Evolutionary conservation across 2,797 vertebrate species (phyloP).

Genomic region (Sardinella longiceps): DNA sequence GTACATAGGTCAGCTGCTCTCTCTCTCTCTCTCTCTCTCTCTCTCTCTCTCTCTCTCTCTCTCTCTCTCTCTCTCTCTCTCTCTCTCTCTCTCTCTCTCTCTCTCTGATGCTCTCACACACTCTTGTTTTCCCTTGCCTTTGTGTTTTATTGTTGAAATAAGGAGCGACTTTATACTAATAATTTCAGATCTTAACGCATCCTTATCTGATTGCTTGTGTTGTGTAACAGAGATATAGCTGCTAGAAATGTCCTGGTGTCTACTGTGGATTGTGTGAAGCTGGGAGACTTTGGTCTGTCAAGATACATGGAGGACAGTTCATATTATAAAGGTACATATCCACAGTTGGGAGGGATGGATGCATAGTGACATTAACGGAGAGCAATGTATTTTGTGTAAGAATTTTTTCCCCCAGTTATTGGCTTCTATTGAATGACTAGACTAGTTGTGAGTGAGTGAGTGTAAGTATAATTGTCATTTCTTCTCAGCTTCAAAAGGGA

Average conservation of each 20-base stretch:
- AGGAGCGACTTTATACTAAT: neutral
- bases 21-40: neutral
- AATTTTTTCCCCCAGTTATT: neutral
- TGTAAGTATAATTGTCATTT: neutral
- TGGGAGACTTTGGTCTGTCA: conserved; percentile 96
- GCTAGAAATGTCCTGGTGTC: conserved; percentile 96
- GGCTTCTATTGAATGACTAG: neutral
- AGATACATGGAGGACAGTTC: conserved; percentile 99
- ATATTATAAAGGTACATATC: conserved; percentile 92
- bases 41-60: too few species aligned
- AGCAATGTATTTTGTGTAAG: too few species aligned
- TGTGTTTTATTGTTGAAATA: neutral
- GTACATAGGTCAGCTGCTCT: conserved; percentile 88
- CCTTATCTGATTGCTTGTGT: neutral
- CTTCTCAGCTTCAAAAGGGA: conserved; percentile 93
- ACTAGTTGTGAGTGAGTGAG: neutral
- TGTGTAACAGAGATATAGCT: conserved; percentile 88
- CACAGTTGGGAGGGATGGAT: neutral
- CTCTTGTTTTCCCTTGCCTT: too few species aligned
- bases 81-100: too few species aligned
- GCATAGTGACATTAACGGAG: too few species aligned
- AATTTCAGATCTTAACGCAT: neutral
- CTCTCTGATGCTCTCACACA: too few species aligned
- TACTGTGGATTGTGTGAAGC: conserved; percentile 92
- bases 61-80: too few species aligned